A percentile compares a stretch with the other conserved stretches of the same genome.
These are phyloP conservation scores for Nineta flava DNA, from an alignment of 2,888 invertebrate species.

Conservation along the genomic window DNA sequence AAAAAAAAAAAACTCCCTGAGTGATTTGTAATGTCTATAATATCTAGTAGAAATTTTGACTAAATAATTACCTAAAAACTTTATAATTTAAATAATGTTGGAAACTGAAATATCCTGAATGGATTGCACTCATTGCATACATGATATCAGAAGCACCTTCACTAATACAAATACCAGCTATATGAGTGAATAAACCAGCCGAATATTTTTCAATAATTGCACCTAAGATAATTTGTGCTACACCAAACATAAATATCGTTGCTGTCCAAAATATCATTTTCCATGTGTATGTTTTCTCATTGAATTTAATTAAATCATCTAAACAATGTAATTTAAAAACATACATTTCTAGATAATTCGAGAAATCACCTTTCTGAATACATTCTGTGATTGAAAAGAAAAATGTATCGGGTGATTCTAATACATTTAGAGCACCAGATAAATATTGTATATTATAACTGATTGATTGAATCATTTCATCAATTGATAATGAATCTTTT, in stretches of 20 bases:
- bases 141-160: conserved; percentile 17
- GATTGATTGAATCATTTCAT: too few relatives aligned
- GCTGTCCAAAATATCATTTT: conserved; percentile 11
- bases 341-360: conserved; percentile 12
- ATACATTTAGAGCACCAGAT: too few relatives aligned
- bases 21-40: too few relatives aligned
- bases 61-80: background rate
- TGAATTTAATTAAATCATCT: conserved; percentile 11
- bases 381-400: conserved; percentile 7
- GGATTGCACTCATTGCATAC: conserved; percentile 11
- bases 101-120: conserved; percentile 14
- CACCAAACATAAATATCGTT: conserved; percentile 12
- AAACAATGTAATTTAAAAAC: conserved; percentile 14
- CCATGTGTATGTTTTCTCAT: conserved; percentile 14
- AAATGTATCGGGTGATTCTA: background rate
- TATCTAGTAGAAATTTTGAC: too few relatives aligned
- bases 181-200: conserved; percentile 11
- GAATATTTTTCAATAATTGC: conserved; percentile 10
- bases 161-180: conserved; percentile 12
- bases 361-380: conserved; percentile 6
- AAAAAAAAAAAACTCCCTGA: too few relatives aligned
- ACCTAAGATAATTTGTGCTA: conserved; percentile 14
- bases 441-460: too few relatives aligned
- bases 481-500: too few relatives aligned
- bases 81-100: conserved; percentile 12